Base-by-base conservation (phyloP, 1,140 invertebrate species). In the Gerris buenoi region DNA sequence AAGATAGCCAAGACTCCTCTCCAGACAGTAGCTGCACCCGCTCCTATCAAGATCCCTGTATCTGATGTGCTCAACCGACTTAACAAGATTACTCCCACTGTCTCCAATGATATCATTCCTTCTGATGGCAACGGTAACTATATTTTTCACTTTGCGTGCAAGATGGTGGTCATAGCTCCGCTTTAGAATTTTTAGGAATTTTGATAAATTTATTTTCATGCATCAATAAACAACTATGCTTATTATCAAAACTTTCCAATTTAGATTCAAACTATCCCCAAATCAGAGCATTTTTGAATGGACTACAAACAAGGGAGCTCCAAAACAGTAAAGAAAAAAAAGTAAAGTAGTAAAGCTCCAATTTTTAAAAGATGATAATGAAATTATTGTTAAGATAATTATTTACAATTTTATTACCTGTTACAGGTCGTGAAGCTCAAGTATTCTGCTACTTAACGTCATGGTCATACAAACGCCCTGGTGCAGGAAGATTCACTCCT, bases 391-490 rank as follows among this genome's bases (percentile, higher is more conserved):
- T 46, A 10, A 10, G 5, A 46, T 18, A 46, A 46, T 10, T 46
- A 18, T 46, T 46, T 46, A 46, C 5, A 10, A 46, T 46, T 46
- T 46, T 46, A 46, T 46, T 46, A 18, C 18, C 5, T 59, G 70
- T 78, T 78, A 1, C 74, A 91, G 90, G 84, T 69, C 85, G 90
- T 66, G 84, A 85, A 67, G 84, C 90, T 0, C 89, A 91, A 79
- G 85, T 94, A 0, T 86, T 97, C 70, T 98, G 95, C 76, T 97
- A 97, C 75, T 83, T 93, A 75, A 95, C 95, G 1, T 95, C 90
- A 71, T 97, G 94, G 94, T 92, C 93, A 0, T 85, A 89, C 68
- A 95, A 94, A 75, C 81, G 93, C 61, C 88, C 91, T 0, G 89
- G 89, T 58, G 81, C 84, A 25, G 93, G 91, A 5, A 88, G 88